Conservation (phyloP, 2,797 vertebrate species). For the Natrix natrix region DNA sequence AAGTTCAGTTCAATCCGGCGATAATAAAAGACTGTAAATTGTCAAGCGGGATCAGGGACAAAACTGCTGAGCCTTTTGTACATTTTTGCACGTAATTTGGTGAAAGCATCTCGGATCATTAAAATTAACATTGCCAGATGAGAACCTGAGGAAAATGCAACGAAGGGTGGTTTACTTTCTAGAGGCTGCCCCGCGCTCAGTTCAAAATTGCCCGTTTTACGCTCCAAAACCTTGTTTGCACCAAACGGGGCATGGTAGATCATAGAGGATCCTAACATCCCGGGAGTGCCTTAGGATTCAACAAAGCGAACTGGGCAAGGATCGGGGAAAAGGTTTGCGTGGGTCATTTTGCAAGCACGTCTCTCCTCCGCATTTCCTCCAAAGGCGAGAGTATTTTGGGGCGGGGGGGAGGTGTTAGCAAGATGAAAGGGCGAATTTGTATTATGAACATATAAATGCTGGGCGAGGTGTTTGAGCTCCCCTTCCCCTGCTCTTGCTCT, state of each 20-base stretch:
- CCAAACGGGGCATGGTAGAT: background rate
- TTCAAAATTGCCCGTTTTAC: background rate
- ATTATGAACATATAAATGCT: background rate
- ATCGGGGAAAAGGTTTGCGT: background rate
- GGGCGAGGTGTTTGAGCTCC: background rate
- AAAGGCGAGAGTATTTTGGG: background rate
- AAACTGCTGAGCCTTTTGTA: background rate
- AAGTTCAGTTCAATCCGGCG: background rate
- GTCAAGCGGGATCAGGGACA: background rate
- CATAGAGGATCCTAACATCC: background rate
- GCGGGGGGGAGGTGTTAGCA: background rate
- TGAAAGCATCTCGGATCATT: background rate
- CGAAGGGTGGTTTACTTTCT: background rate
- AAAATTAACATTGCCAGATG: too few relatives aligned
- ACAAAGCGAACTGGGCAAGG: background rate
- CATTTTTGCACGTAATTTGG: background rate
- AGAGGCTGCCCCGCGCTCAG: background rate
- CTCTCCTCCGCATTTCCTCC: background rate
- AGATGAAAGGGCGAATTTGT: background rate
- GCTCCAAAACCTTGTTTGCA: too few relatives aligned
- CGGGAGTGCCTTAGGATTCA: background rate
- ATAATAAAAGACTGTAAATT: background rate
- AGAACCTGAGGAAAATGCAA: background rate
- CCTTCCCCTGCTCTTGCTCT: background rate
- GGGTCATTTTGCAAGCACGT: background rate